Base-by-base conservation (phyloP, 1,140 invertebrate species). In the Cherax destructor region DNA sequence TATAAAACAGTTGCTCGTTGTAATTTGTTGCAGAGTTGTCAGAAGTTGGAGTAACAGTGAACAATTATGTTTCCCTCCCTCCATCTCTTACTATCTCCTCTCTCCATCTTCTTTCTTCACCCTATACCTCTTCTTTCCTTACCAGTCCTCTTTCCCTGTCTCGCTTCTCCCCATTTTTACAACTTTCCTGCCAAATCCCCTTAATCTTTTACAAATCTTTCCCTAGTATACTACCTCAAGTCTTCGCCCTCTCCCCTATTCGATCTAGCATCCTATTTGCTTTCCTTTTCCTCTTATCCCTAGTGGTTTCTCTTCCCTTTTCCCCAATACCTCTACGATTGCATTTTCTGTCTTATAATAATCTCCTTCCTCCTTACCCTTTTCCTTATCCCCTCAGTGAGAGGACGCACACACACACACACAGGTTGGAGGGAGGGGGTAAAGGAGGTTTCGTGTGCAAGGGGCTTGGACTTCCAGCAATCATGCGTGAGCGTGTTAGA, bases 21-120 rank as follows among this genome's bases (percentile, higher is more conserved):
- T 30, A 74, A 74, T 74, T 74, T 74, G 69, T 30, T 74, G 16
- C 69, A 24, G n/a, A 74, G 69, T 74, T 74, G 69, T 74, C 24
- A 74, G 30, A 74, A 74, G 69, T 74, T 21, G 24, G 69, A n/a
- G 24, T 30, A 74, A 74, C 69, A 74, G 30, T 74, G 69, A 74
- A n/a, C n/a, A 74, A 74, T 74, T 74, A 74, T 30, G n/a, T 10
- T 21, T 74, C n/a, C 21, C n/a, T 9, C 69, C 21, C 69, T 30
- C 69, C 24, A 24, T 30, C n/a, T 74, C 69, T 74, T n/a, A 9
- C 69, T 74, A 5, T 30, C 69, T 74, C n/a, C 69, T 74, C 69
- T 74, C 69, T 30, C 69, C 3, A 18, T 6, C 4, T 69, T 6
- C 18, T 21, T 21, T 18, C 21, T 18, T 21, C 16, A 18, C 13